Percentiles rank a stretch among this genome's conserved stretches.
Evolutionary conservation across 1,140 invertebrate genomes (phyloP).

Genomic region (Polyergus mexicanus): DNA sequence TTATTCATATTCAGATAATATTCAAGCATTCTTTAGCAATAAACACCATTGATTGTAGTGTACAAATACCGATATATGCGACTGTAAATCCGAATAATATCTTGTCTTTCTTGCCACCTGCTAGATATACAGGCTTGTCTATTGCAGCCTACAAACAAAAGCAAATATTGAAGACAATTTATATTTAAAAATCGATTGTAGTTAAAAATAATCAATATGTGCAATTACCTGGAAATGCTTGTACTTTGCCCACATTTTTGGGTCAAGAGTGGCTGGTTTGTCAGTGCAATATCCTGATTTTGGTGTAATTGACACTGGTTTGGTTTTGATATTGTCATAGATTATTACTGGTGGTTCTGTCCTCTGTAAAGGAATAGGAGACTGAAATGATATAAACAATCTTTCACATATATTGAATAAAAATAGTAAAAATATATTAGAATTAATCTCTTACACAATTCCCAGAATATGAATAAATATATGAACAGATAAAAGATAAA

Average conservation of each 20-base stretch:
- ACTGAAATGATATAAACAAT: constrained; percentile 57
- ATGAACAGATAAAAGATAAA: background rate
- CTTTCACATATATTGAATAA: constrained; percentile 15
- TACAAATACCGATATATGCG: constrained; percentile 31
- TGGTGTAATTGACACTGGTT: constrained; percentile 36
- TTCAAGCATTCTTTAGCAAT: background rate
- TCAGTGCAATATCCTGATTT: background rate
- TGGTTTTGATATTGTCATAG: constrained; percentile 71
- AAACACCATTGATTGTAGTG: background rate
- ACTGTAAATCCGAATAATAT: constrained; percentile 84
- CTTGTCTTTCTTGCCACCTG: constrained; percentile 85
- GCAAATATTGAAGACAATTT: background rate
- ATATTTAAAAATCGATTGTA: constrained; percentile 7
- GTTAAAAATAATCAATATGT: background rate
- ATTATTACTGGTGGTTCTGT: constrained; percentile 75
- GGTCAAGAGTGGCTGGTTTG: constrained; percentile 27
- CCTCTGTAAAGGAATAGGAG: constrained; percentile 67
- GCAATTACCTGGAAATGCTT: constrained; percentile 70
- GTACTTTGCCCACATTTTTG: constrained; percentile 52
- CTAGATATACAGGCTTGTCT: constrained; percentile 84
- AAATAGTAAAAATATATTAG: background rate
- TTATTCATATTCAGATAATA: constrained; percentile 32
- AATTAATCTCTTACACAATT: background rate
- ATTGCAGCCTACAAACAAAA: constrained; percentile 82
- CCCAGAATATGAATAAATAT: background rate